Evolutionary conservation across 2,888 invertebrate genomes (phyloP), one percentile per base, ranked within the genome.

Genomic region (Aricia artaxerxes): DNA sequence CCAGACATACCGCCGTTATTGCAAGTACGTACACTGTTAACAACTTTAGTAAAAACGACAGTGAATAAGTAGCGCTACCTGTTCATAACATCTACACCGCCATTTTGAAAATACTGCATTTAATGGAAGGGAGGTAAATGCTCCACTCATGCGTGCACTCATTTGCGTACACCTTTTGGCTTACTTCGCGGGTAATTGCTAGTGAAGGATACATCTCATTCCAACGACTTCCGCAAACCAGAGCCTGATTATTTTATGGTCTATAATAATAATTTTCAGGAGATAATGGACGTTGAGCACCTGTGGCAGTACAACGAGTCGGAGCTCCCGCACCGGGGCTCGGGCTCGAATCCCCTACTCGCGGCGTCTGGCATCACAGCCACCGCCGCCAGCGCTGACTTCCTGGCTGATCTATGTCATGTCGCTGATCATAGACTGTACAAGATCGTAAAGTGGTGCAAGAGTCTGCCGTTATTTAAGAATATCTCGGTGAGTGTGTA

Each of bases 361-460:
- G 92, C 93, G 0, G 94, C 94, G 7, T 93, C 92, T 81, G 94
- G 95, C 1, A 94, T 94, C 82, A 93, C 94, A 0, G 93, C 94
- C 4, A 93, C 95, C 83, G 96, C 97, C 89, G 96, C 97, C 78
- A 97, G 97, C 91, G 97, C 97, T 0, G 98, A 98, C 93, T 97
- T 97, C 90, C 95, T 98, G 78, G 97, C 98, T 1, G 98, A 98
- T 91, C 95, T 98, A 87, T 98, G 98, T 95, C 97, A 98, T 88
- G 98, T 98, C 81, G 99, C 99, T 75, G 99, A 99, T 91, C 98
- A 99, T 90, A 95, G 99, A 77, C 96, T 99, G 31, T 99, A 99
- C 90, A 98, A 99, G 95, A 98, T 99, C 84, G 99, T 99, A 82
- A 98, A 99, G 89, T 99, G 99, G 99, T 99, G 99, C 95, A 98